Percentiles rank a stretch among this genome's conserved stretches.
Evolutionary conservation across 2,888 invertebrate genomes (phyloP).

Genomic region (Neocrepidodera transversa): DNA sequence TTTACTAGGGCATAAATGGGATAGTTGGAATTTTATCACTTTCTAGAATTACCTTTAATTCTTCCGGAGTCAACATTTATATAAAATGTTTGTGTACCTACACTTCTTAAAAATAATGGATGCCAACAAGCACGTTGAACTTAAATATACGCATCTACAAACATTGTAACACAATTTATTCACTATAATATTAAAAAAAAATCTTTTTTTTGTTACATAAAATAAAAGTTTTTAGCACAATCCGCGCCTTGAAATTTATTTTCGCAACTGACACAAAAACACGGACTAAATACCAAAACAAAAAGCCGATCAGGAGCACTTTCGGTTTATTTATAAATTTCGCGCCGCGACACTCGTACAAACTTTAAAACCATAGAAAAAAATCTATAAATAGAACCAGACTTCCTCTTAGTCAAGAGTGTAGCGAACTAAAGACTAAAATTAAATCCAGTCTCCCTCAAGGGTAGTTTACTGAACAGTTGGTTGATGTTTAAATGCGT

Average conservation of each 20-base stretch:
- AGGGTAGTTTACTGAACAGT: background rate
- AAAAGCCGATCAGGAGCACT: conserved; percentile 31
- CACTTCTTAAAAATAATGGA: too few relatives aligned
- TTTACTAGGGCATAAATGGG: conserved; percentile 11
- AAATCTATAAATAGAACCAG: conserved; percentile 38
- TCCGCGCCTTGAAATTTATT: conserved; percentile 6
- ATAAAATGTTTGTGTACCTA: background rate
- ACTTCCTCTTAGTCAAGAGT: conserved; percentile 29
- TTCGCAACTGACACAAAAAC: conserved; percentile 19
- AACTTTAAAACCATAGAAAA: conserved; percentile 18
- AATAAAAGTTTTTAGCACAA: background rate
- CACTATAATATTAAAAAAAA: too few relatives aligned
- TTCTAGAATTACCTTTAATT: conserved; percentile 59
- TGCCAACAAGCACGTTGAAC: too few relatives aligned
- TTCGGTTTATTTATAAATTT: conserved; percentile 38
- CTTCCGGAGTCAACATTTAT: conserved; percentile 61
- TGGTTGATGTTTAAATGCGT: background rate
- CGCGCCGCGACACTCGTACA: conserved; percentile 17
- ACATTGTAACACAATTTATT: too few relatives aligned
- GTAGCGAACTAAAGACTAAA: conserved; percentile 10
- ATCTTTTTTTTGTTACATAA: background rate
- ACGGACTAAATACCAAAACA: conserved; percentile 17
- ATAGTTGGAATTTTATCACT: conserved; percentile 30
- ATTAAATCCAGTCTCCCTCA: background rate
- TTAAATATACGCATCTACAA: too few relatives aligned